Base-by-base conservation (phyloP, 2,113 vertebrate species). In the Caracal caracal region DNA sequence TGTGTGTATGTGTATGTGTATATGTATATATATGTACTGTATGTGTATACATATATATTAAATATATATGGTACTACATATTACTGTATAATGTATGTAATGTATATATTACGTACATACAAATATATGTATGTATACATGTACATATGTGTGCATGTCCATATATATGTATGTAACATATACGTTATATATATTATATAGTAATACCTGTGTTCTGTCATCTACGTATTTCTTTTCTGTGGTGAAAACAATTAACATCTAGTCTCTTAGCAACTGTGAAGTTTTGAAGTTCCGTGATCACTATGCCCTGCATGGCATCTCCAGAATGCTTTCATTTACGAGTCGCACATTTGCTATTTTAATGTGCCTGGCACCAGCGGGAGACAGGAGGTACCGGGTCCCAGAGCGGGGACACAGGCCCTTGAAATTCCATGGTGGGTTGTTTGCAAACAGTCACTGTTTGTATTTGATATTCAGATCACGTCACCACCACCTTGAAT, bases 231-330 rank as follows among this genome's bases (percentile, higher is more conserved):
- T 79, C 59, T 59, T 5, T 79, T 17, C 68, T 24, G 26, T 5
- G 12, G 33, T 35, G 26, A 40, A 33, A 85, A 15, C 47, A 68
- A 13, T 37, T 30, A 24, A 12, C 1, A 56, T 49, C 61, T 49
- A 37, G 88, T 10, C 2, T 83, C 79, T 51, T 47, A 76, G 59
- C 65, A 35, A 35, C 68, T 30, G 15, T 0, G 47, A 56, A 4
- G 68, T 22, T 22, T 5, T 6, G 9, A 17, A 24, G 59, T 5
- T 3, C 4, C 12, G 49, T 10, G 26, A 6, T 37, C 35, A 4
- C 59, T 13, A 0, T 1, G 37, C 61, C 2, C 9, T 3, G 12
- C 30, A 6, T 10, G 2, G 6, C 16, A 0, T 66, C 61, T 49
- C 35, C 35, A 35, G 70, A 59, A 33, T 49, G n/a, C 2, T 22